Conservation (phyloP, 2,113 vertebrate genomes). For the Indicator indicator region DNA sequence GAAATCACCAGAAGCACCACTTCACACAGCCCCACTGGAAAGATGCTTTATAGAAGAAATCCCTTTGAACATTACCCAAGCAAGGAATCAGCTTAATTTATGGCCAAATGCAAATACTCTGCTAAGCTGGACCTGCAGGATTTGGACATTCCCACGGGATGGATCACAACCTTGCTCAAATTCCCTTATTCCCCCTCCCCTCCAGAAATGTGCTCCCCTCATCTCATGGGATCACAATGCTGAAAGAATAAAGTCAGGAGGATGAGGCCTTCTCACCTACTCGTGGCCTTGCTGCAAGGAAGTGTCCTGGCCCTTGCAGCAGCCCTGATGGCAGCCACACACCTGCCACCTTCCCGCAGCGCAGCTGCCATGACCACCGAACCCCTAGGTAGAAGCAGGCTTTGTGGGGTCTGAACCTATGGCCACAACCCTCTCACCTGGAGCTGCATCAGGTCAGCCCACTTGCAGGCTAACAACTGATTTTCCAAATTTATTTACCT, state of each 20-base stretch:
- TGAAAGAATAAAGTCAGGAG: not conserved
- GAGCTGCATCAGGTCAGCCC: not conserved
- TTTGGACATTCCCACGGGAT: not conserved
- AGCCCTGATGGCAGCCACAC: not conserved
- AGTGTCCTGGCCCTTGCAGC: not conserved
- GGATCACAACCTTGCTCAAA: not conserved
- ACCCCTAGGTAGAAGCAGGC: not conserved
- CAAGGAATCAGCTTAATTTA: not conserved
- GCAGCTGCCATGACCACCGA: not conserved
- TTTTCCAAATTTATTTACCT: not conserved
- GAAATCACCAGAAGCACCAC: not conserved
- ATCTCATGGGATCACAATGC: not conserved
- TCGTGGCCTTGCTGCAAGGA: not conserved
- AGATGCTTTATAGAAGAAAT: not conserved
- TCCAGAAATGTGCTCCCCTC: rapidly evolving
- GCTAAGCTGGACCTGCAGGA: not conserved
- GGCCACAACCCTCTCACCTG: not conserved
- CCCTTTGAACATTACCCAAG: not conserved
- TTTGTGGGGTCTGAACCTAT: not conserved
- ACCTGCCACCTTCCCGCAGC: not conserved
- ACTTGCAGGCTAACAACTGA: not conserved
- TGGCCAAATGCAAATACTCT: not conserved
- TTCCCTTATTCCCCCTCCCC: not conserved
- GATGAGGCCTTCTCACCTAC: not conserved
- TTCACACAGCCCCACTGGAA: not conserved